phyloP scores from a whole-genome alignment of 2,797 vertebrate species.

The Spheniscus humboldti region DNA sequence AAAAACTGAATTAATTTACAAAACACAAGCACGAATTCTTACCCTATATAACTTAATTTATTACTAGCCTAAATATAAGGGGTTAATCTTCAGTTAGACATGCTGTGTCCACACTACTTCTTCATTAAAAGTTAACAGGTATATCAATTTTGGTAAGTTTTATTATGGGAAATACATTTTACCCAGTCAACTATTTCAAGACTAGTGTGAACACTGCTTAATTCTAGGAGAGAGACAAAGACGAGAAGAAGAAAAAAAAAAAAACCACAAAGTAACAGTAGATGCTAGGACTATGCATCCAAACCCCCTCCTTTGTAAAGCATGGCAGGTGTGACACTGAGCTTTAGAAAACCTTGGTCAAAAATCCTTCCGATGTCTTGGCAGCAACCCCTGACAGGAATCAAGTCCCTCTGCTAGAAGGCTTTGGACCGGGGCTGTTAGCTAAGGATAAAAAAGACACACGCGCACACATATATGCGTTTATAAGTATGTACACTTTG shows the following conservation, averaged over 20 bases:
- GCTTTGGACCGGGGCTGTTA: constrained; percentile 84
- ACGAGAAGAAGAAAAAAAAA: constrained; percentile 33
- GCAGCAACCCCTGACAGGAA: constrained; percentile 87
- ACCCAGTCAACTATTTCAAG: constrained; percentile 73
- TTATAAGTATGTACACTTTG: constrained; percentile 67
- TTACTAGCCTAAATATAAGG: constrained; percentile 69
- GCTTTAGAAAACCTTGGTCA: constrained; percentile 99
- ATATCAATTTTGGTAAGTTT: constrained; percentile 62
- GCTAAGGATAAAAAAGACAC: constrained; percentile 79
- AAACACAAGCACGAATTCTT: constrained; percentile 52
- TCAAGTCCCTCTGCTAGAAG: constrained; percentile 67
- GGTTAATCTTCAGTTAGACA: constrained; percentile 80
- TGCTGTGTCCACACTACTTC: constrained; percentile 82
- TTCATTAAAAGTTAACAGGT: constrained; percentile 71
- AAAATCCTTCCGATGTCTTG: constrained; percentile 99
- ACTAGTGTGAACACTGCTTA: constrained; percentile 80
- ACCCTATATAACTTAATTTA: constrained; percentile 30
- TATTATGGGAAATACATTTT: constrained; percentile 59
- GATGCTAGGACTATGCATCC: constrained; percentile 80
- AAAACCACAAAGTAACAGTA: constrained; percentile 66
- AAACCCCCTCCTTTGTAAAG: constrained; percentile 80
- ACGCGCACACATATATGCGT: constrained; percentile 27
- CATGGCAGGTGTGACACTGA: constrained; percentile 98
- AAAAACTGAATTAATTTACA: constrained; percentile 49
- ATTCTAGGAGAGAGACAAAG: constrained; percentile 67